Conservation (phyloP, 2,113 vertebrate species). For the Fukomys damarensis region DNA sequence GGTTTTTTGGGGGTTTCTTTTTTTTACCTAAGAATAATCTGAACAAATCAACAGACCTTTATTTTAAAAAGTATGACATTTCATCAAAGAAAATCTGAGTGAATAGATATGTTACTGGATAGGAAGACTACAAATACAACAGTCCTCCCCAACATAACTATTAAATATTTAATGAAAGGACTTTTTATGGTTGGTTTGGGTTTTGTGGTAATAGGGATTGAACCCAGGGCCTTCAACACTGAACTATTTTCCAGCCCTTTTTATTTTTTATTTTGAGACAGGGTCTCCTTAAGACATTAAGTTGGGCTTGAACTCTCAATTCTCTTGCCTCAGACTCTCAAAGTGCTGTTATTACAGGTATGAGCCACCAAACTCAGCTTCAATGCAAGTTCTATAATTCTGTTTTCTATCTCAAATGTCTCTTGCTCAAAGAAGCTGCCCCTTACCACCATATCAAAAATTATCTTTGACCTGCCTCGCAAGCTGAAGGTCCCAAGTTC, state of each 20-base stretch:
- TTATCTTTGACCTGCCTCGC: too few species aligned
- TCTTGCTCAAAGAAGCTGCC: background rate
- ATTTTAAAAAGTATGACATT: slow-evolving; percentile 17
- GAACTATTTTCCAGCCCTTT: background rate
- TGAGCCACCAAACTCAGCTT: background rate
- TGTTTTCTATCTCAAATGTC: slow-evolving; percentile 4
- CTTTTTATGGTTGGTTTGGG: background rate
- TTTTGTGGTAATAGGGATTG: background rate
- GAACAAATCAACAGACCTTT: background rate
- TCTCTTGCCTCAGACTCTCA: background rate
- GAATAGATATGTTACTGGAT: background rate
- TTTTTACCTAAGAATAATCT: slow-evolving; percentile 43
- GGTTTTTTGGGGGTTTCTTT: too few species aligned
- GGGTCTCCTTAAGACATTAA: background rate
- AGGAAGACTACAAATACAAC: background rate
- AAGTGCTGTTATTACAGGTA: background rate
- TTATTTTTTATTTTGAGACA: background rate
- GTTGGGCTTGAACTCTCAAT: background rate
- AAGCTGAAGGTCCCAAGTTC: too few species aligned
- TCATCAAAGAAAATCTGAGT: slow-evolving; percentile 40
- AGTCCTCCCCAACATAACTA: background rate
- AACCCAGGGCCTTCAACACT: background rate
- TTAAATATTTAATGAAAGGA: background rate
- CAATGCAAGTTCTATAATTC: slow-evolving; percentile 9
- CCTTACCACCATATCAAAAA: background rate